Percentiles rank a stretch among this genome's conserved stretches.
Conservation (phyloP, 2,113 vertebrate species). For the Xiphophorus hellerii region DNA sequence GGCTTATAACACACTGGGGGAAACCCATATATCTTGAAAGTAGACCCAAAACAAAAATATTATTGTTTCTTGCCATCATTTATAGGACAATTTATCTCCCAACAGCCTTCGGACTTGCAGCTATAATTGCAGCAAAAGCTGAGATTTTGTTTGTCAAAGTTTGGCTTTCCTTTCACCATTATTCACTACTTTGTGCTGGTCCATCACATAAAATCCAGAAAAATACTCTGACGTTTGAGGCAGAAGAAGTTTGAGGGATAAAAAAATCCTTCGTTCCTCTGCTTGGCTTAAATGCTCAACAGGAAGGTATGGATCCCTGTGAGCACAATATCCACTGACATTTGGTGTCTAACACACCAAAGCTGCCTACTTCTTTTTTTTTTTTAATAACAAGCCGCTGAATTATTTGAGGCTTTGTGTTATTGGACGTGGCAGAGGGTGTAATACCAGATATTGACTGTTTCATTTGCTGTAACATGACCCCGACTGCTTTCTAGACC, state of each 20-base stretch:
- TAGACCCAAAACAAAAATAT: too few relatives aligned
- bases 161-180: too few relatives aligned
- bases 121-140: too few relatives aligned
- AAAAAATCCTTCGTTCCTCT: constrained; percentile 16
- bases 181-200: too few relatives aligned
- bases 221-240: too few relatives aligned
- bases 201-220: background rate
- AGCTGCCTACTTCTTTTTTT: background rate
- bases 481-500: constrained; percentile 31
- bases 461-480: constrained; percentile 43
- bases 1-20: too few relatives aligned
- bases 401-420: constrained; percentile 39
- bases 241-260: too few relatives aligned
- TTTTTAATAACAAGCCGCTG: constrained; percentile 27
- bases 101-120: too few relatives aligned
- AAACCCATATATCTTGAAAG: too few relatives aligned
- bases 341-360: constrained; percentile 38
- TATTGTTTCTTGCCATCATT: too few relatives aligned
- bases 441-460: constrained; percentile 42
- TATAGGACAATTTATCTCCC: too few relatives aligned
- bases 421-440: constrained; percentile 33
- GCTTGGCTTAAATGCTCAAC: constrained; percentile 28
- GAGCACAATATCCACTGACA: constrained; percentile 54
- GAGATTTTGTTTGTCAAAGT: too few relatives aligned
- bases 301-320: constrained; percentile 30